A percentile compares a stretch with the other conserved stretches of the same genome.
Evolutionary conservation across 1,140 invertebrate species (phyloP).

Genomic region (Lordiphosa mommai): DNA sequence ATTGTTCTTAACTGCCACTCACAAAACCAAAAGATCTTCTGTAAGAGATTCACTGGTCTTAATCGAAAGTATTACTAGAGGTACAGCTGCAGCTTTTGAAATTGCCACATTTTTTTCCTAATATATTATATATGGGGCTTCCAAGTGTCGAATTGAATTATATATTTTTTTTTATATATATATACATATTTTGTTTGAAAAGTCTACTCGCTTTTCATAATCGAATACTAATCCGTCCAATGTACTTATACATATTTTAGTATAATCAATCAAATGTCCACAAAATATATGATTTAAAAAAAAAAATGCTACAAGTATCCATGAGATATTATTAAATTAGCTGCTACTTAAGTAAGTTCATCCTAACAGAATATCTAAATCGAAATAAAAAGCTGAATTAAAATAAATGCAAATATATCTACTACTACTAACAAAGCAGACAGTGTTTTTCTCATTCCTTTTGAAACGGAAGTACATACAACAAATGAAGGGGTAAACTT

Average conservation of each 20-base stretch:
- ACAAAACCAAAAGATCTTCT: constrained; percentile 6
- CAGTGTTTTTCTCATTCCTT: too few species aligned
- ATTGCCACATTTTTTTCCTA: not conserved
- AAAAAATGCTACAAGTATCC: constrained; percentile 9
- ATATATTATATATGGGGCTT: not conserved
- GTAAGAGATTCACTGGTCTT: constrained; percentile 27
- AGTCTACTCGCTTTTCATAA: constrained; percentile 24
- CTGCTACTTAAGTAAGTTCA: not conserved
- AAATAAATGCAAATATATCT: too few species aligned
- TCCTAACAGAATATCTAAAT: not conserved
- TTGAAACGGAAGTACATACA: too few species aligned
- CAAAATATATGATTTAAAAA: constrained; percentile 5
- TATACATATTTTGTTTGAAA: not conserved
- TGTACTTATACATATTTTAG: constrained; percentile 15
- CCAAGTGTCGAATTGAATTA: not conserved
- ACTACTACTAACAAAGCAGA: too few species aligned
- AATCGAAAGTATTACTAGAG: constrained; percentile 49
- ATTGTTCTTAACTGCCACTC: constrained; percentile 38
- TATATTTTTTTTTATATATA: not conserved
- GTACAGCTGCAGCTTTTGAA: constrained; percentile 2
- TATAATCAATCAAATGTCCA: constrained; percentile 15
- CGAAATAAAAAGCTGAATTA: too few species aligned
- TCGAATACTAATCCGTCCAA: constrained; percentile 49
- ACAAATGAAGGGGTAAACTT: too few species aligned
- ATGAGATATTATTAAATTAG: constrained; percentile 5